Base-by-base conservation (phyloP, 2,797 vertebrate species). In the Ctenochaetus hawaiiensis region DNA sequence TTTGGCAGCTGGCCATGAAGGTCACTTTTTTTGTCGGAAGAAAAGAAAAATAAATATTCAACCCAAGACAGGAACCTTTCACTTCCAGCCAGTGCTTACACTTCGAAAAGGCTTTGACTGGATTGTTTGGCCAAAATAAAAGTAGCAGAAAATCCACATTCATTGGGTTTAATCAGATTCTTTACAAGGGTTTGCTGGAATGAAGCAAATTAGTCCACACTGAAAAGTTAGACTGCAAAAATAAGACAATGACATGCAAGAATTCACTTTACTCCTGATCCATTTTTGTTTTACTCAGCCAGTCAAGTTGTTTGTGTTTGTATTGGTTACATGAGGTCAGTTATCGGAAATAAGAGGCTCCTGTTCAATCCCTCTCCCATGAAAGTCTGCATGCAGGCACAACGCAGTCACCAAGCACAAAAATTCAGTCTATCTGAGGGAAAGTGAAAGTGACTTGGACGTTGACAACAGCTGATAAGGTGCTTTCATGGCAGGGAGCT, bases 1-100 rank as follows among this genome's bases (percentile, higher is more conserved):
- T 52, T 81, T 86, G 86, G 90, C 88, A 92, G 78, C 88, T 63
- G 67, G 78, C 82, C 79, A 63, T 58, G 41, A 89, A 86, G 84
- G 78, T 83, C 77, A 93, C 86, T 89, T 91, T 68, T 41, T 41
- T 41, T 3, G 57, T 82, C 76, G 72, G 26, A 80, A 87, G 48
- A 71, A 73, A 77, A 81, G 0, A 59, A 77, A 82, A 64, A 53
- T 34, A 64, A 76, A 62, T 1, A 60, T 39, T 87, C 23, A 74
- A 78, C 71, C 14, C 18, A 22, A 80, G n/a, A 62, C 69, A 56
- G 44, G 48, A 78, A 84, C 53, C 44, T 67, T 71, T 56, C 22
- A 37, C 43, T 71, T 74, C 71, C 51, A 75, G 13, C 39, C 9
- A 14, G 44, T 66, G 78, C 83, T 58, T 20, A 54, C 20, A 53